A percentile compares a stretch with the other conserved stretches of the same genome.
phyloP scores from a whole-genome alignment of 2,797 vertebrate species.

The Danionella dracula region DNA sequence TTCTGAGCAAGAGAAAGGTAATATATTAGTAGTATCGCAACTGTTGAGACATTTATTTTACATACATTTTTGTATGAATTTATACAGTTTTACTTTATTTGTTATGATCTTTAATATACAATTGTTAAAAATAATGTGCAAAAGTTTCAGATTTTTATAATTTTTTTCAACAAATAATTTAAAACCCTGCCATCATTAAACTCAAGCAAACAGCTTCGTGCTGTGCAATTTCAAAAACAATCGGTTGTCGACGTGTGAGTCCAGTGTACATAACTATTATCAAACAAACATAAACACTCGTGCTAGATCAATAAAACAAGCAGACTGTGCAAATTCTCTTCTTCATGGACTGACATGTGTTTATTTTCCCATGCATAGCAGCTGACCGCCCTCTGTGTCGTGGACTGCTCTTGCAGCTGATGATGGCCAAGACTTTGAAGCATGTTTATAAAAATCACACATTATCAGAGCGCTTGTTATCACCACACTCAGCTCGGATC shows the following conservation, averaged over 20 bases:
- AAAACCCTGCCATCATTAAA: neutral
- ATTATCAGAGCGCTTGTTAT: constrained; percentile 39
- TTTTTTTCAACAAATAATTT: constrained; percentile 2
- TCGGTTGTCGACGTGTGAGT: constrained; percentile 1
- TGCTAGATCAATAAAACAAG: constrained; percentile 17
- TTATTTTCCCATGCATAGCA: constrained; percentile 40
- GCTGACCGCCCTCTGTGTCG: constrained; percentile 32
- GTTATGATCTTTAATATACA: too few species aligned
- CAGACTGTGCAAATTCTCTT: neutral
- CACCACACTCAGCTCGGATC: constrained; percentile 19
- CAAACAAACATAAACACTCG: constrained; percentile 14
- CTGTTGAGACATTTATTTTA: too few species aligned
- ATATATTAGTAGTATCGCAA: too few species aligned
- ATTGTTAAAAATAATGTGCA: too few species aligned
- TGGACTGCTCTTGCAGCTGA: constrained; percentile 37
- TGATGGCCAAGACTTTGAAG: constrained; percentile 13
- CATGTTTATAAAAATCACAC: constrained; percentile 47
- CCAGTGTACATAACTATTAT: constrained; percentile 19
- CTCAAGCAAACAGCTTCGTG: neutral
- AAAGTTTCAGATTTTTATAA: too few species aligned
- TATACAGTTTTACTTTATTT: too few species aligned
- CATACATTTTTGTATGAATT: too few species aligned
- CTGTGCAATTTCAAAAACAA: constrained; percentile 6
- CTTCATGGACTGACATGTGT: constrained; percentile 30
- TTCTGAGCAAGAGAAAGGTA: too few species aligned